These are phyloP conservation scores for Cottoperca gobio DNA, from an alignment of 2,797 vertebrate species.

Conservation along the genomic window DNA sequence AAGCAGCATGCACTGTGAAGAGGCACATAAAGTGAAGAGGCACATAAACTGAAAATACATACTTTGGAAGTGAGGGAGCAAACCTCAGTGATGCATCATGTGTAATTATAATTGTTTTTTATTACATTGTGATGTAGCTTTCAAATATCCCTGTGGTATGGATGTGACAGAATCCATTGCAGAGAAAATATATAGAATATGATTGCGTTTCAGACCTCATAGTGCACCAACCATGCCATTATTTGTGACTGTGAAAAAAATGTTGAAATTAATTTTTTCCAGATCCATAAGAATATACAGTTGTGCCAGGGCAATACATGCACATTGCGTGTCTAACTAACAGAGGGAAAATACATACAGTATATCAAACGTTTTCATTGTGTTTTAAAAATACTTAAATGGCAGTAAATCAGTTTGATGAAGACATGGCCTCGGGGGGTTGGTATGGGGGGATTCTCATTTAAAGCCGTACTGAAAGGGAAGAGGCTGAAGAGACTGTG, in stretches of 20 bases:
- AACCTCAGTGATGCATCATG: constrained; percentile 42
- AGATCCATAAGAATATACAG: constrained; percentile 35
- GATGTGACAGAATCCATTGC: constrained; percentile 62
- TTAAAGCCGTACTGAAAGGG: background rate
- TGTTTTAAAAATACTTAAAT: constrained; percentile 32
- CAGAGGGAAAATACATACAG: constrained; percentile 20
- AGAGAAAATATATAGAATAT: constrained; percentile 32
- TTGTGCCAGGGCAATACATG: constrained; percentile 31
- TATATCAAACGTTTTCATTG: constrained; percentile 22
- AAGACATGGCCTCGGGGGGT: constrained; percentile 29
- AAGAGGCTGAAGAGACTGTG: constrained; percentile 29
- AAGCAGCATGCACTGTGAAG: background rate
- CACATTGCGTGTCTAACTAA: constrained; percentile 8
- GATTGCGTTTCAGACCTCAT: constrained; percentile 27
- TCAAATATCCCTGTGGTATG: constrained; percentile 16
- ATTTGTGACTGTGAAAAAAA: constrained; percentile 36
- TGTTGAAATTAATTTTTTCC: constrained; percentile 41
- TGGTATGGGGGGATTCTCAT: constrained; percentile 10
- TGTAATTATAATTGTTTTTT: constrained; percentile 31
- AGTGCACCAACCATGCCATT: constrained; percentile 6
- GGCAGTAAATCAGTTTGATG: constrained; percentile 15
- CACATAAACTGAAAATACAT: background rate
- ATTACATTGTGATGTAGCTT: constrained; percentile 38
- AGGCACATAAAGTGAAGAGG: background rate
- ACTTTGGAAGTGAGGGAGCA: constrained; percentile 5